Percentiles rank a stretch among this genome's conserved stretches.
Evolutionary conservation across 2,113 vertebrate species (phyloP).

Genomic region (Maccullochella peelii): DNA sequence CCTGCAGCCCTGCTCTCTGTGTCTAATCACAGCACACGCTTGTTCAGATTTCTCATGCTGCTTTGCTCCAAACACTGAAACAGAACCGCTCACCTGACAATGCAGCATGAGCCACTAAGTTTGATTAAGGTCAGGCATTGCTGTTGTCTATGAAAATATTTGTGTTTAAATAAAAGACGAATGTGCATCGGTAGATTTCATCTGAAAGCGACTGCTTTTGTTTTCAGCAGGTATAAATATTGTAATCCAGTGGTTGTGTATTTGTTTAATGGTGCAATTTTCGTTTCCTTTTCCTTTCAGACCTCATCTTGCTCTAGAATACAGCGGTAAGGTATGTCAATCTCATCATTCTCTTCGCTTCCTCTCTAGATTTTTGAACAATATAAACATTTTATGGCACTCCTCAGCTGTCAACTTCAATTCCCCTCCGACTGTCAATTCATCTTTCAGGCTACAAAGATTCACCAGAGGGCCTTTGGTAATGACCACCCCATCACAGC

Average conservation of each 20-base stretch:
- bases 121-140: conserved; percentile 45
- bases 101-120: conserved; percentile 24
- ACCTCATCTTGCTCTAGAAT: conserved; percentile 86
- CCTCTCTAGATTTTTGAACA: neutral
- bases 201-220: neutral
- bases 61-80: conserved; percentile 53
- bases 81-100: conserved; percentile 46
- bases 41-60: conserved; percentile 62
- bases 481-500: conserved; percentile 82
- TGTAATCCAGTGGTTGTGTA: neutral
- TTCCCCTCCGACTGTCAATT: neutral
- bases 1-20: conserved; percentile 12
- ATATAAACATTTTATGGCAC: neutral
- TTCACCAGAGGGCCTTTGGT: conserved; percentile 85
- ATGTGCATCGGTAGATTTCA: neutral
- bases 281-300: conserved; percentile 70
- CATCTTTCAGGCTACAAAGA: conserved; percentile 84
- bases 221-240: neutral
- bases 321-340: conserved; percentile 83
- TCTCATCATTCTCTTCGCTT: neutral
- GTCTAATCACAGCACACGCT: conserved; percentile 65
- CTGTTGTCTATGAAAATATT: conserved; percentile 36
- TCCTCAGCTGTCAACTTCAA: neutral
- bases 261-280: conserved; percentile 6
- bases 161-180: conserved; percentile 19